Base-by-base conservation (phyloP, 2,888 invertebrate species). In the Apamea crenata region DNA sequence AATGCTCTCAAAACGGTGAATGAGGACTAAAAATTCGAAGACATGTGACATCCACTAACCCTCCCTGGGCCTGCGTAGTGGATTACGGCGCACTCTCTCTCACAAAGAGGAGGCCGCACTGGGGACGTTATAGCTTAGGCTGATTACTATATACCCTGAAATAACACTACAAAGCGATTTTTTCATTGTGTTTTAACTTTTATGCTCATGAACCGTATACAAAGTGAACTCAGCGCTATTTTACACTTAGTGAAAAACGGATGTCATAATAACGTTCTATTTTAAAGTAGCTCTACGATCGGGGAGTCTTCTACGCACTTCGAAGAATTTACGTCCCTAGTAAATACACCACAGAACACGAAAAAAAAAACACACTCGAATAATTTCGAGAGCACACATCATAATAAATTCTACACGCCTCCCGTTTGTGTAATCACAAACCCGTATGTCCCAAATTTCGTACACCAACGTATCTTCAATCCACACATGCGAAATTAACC, bases 401-500 rank as follows among this genome's bases (percentile, higher is more conserved):
- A 73, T 88, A 71, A 76, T 78, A 79, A 85, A 81, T 78, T 82
- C 69, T 68, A 66, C 40, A 56, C 63, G 73, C 63, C 36, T n/a
- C 63, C 47, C 78, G 85, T 85, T 78, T 75, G 74, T 80, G 66
- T 44, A 67, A 88, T 80, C 83, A 86, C 73, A 65, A 72, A 76
- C 66, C 88, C 69, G 89, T 88, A 79, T 89, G 88, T 89, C 88
- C 72, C 82, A 36, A 71, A 47, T 78, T 82, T 61, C 29, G n/a
- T 36, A 10, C 40, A 56, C 78, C 68, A 82, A 74, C n/a, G 12
- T 25, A 72, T 70, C 21, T 81, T 10, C 72, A 36, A 2, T 73
- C 14, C 12, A 73, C 29, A 61, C 81, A 81, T 14, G 69, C 82
- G 44, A 89, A 81, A 85, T 10, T 75, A 73, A 73, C 44, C 80